Evolutionary conservation across 2,797 vertebrate genomes (phyloP), one percentile per base, ranked within the genome.

Genomic region (Sebastes reedi): DNA sequence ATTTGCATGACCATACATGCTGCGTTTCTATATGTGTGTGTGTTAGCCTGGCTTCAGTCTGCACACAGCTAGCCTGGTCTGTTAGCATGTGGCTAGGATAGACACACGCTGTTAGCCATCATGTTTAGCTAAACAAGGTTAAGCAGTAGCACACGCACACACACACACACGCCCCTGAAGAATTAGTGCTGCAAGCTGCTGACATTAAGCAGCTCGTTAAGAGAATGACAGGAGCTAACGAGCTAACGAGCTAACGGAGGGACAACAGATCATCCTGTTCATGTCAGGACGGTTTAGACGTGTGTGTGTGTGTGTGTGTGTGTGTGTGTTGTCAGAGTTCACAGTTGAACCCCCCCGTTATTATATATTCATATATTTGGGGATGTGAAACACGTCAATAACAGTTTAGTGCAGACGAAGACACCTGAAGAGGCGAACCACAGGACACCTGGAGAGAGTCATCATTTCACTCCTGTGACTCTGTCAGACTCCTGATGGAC

Each of bases 1-100:
- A 85, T 87, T 82, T 85, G 83, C 83, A 86, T 86, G 72, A 84
- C 58, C 75, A 70, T 85, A 70, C 79, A 72, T 70, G 56, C 55
- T 81, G 77, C 10, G 46, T 76, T 30, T 59, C 4, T 34, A 4
- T 34, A 0, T 32, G 32, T 34, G 32, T 34, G 9, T 34, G 9
- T 34, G 29, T n/a, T 76, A 62, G 67, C 39, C 24, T 71, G 59
- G 9, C 55, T 74, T 36, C 30, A 71, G 65, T 58, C 59, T 71
- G 59, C 68, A 68, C 52, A 77, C 59, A 80, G 72, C 69, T 89
- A 82, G 68, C 60, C 67, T 84, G 61, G 20, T 54, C 56, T 46
- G 16, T 79, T 87, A 91, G 89, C 85, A 81, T 89, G 64, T 75
- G 55, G 83, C 77, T 85, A 72, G 4, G 68, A 56, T 72, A 75